These are phyloP conservation scores for Rhagoletis pomonella DNA, from an alignment of 1,140 invertebrate genomes.

Conservation along the genomic window DNA sequence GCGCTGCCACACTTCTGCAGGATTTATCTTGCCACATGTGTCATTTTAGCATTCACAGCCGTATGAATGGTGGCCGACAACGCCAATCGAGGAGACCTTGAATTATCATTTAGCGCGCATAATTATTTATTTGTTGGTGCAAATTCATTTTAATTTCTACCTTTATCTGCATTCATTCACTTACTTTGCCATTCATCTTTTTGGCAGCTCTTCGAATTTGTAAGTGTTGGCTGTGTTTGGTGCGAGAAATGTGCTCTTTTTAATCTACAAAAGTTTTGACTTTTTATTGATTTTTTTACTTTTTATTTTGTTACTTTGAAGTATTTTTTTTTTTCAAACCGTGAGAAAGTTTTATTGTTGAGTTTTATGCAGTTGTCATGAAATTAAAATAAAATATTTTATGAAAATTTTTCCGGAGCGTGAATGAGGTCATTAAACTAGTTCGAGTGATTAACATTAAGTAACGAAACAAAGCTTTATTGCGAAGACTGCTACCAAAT, in stretches of 20 bases:
- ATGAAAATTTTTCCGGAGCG: too few relatives aligned
- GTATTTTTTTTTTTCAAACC: too few relatives aligned
- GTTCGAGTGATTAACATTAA: too few relatives aligned
- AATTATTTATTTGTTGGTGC: slow-evolving; percentile 29
- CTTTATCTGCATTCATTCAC: slow-evolving; percentile 20
- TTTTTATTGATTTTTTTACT: background rate
- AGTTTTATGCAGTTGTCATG: too few relatives aligned
- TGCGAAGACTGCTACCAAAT: too few relatives aligned
- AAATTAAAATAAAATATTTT: too few relatives aligned
- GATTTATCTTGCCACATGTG: slow-evolving; percentile 34
- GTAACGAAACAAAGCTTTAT: too few relatives aligned
- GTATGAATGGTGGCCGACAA: background rate
- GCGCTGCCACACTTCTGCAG: background rate
- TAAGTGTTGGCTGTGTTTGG: background rate
- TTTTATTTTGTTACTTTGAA: background rate
- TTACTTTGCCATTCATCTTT: slow-evolving; percentile 9
- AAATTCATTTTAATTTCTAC: slow-evolving; percentile 2
- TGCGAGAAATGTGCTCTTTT: background rate
- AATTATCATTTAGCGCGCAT: slow-evolving; percentile 51
- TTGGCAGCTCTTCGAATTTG: background rate
- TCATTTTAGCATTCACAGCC: background rate
- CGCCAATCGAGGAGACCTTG: background rate
- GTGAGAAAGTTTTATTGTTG: too few relatives aligned
- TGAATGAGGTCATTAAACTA: too few relatives aligned
- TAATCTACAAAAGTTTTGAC: background rate